Evolutionary conservation across 2,113 vertebrate species (phyloP).

Genomic region (Paralichthys olivaceus): DNA sequence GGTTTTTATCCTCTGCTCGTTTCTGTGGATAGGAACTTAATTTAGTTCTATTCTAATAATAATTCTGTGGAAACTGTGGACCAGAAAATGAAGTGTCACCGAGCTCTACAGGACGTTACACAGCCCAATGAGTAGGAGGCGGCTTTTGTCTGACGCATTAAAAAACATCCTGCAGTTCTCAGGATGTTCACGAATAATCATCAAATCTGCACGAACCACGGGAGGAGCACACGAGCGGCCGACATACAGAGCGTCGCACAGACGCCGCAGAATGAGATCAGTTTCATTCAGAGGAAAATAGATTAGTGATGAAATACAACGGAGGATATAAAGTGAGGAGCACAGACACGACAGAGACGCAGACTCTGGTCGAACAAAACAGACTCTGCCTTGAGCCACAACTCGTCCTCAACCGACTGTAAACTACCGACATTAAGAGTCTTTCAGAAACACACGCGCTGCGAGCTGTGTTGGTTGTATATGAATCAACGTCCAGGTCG

Average conservation of each 20-base stretch:
- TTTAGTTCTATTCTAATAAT: slow-evolving; percentile 17
- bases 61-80: slow-evolving; percentile 7
- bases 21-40: neutral
- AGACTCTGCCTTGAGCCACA: neutral
- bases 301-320: slow-evolving; percentile 12
- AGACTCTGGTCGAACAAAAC: neutral
- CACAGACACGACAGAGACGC: neutral
- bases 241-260: neutral
- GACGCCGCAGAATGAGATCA: neutral
- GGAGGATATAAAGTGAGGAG: neutral
- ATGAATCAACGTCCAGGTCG: neutral
- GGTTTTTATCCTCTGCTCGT: neutral
- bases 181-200: slow-evolving; percentile 15
- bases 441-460: neutral
- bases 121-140: slow-evolving; percentile 13
- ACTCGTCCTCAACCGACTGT: neutral
- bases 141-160: slow-evolving; percentile 24
- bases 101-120: slow-evolving; percentile 23
- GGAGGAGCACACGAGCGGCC: neutral
- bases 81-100: slow-evolving; percentile 35
- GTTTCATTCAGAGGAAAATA: neutral
- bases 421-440: neutral
- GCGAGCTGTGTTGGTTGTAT: neutral
- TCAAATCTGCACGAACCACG: slow-evolving; percentile 16
- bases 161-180: slow-evolving; percentile 39